These are phyloP conservation scores for Apolygus lucorum DNA, from an alignment of 1,140 invertebrate genomes.

Conservation along the genomic window DNA sequence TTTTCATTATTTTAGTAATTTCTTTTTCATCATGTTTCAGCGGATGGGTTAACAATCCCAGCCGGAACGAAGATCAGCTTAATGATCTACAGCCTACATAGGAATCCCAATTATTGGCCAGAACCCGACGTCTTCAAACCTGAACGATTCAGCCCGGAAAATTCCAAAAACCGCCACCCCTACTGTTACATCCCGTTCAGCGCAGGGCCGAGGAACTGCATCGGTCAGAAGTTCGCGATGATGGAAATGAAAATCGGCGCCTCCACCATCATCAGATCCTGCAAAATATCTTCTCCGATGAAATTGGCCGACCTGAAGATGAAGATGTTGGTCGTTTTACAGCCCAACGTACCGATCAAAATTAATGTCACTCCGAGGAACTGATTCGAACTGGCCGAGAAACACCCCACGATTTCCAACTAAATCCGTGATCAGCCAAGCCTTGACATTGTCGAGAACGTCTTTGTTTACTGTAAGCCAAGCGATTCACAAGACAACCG, in stretches of 20 bases:
- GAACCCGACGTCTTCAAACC: constrained; percentile 38
- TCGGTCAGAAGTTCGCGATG: constrained; percentile 37
- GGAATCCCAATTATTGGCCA: constrained; percentile 38
- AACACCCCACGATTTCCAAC: too few species aligned
- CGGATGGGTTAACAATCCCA: constrained; percentile 24
- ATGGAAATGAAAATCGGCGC: constrained; percentile 19
- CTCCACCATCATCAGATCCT: constrained; percentile 1
- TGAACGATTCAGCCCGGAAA: constrained; percentile 37
- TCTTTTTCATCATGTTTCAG: background rate
- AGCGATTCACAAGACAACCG: too few species aligned
- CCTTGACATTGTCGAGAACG: too few species aligned
- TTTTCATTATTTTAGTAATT: background rate
- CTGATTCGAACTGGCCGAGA: too few species aligned
- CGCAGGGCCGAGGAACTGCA: constrained; percentile 46
- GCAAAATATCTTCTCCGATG: background rate
- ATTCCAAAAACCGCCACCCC: constrained; percentile 36
- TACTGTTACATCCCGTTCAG: constrained; percentile 48
- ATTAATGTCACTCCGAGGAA: background rate
- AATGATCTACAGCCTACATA: constrained; percentile 43
- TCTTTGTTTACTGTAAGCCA: too few species aligned
- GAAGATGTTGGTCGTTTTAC: background rate
- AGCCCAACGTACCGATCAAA: background rate
- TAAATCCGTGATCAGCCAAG: too few species aligned
- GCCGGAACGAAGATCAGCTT: constrained; percentile 35
- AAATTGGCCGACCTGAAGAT: background rate